Evolutionary conservation across 2,113 vertebrate genomes (phyloP).

Genomic region (Pseudopodoces humilis): DNA sequence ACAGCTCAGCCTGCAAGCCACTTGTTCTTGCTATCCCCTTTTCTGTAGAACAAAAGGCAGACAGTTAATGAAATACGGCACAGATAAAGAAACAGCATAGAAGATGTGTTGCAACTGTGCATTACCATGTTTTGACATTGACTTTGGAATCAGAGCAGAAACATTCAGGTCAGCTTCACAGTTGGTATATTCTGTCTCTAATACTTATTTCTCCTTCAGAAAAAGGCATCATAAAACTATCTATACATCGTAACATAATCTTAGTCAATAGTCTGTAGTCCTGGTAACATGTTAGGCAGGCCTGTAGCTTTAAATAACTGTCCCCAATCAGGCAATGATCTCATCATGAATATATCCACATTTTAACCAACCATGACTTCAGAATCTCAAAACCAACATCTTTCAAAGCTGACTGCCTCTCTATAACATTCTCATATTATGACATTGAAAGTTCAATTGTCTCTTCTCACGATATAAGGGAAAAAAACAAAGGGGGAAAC

Average conservation of each 20-base stretch:
- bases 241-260: neutral
- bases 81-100: neutral
- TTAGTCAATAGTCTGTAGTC: neutral
- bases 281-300: neutral
- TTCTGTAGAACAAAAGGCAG: neutral
- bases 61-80: neutral
- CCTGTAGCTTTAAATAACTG: neutral
- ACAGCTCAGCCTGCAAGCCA: neutral
- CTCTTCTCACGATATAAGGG: neutral
- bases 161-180: neutral
- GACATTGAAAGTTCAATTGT: neutral
- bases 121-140: neutral
- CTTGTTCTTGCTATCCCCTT: neutral
- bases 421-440: neutral
- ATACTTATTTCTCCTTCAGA: neutral
- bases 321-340: neutral
- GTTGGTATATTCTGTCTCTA: neutral
- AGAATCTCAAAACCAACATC: neutral
- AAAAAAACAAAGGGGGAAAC: neutral
- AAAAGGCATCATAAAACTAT: neutral
- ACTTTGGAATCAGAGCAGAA: neutral
- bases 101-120: neutral
- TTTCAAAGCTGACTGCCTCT: neutral
- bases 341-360: neutral
- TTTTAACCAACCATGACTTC: neutral